Percentiles rank a stretch among this genome's conserved stretches.
These are phyloP conservation scores for Champsocephalus esox DNA, from an alignment of 2,797 vertebrate species.

Conservation along the genomic window DNA sequence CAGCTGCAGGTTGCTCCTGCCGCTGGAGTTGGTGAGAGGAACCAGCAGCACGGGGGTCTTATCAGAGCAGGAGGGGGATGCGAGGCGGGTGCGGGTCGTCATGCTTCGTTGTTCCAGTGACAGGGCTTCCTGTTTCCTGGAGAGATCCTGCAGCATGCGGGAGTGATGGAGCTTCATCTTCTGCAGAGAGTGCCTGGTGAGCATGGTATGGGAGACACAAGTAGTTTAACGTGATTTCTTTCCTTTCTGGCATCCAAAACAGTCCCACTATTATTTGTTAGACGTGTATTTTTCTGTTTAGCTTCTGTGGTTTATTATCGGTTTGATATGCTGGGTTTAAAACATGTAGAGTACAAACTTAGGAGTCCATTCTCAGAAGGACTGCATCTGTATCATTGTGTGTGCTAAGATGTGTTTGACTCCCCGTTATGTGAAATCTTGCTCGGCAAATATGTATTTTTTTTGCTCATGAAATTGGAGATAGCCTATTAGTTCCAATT, in stretches of 20 bases:
- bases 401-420: neutral
- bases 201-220: neutral
- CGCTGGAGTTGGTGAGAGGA: conserved; percentile 80
- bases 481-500: neutral
- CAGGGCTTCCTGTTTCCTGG: conserved; percentile 80
- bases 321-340: neutral
- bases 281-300: neutral
- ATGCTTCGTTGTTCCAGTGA: conserved; percentile 81
- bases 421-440: neutral
- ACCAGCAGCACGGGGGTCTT: conserved; percentile 42
- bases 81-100: conserved; percentile 72
- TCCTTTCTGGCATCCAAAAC: neutral
- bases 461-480: neutral
- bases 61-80: neutral
- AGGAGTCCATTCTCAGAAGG: neutral
- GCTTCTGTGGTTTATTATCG: neutral
- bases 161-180: conserved; percentile 79
- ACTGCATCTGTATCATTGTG: neutral
- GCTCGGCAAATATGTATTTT: too few relatives aligned
- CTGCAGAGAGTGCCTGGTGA: conserved; percentile 80
- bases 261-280: neutral
- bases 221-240: neutral
- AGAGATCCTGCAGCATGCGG: conserved; percentile 79
- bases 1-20: conserved; percentile 76
- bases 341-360: neutral